These are phyloP conservation scores for Tor tambroides DNA, from an alignment of 2,113 vertebrate genomes.

Conservation along the genomic window DNA sequence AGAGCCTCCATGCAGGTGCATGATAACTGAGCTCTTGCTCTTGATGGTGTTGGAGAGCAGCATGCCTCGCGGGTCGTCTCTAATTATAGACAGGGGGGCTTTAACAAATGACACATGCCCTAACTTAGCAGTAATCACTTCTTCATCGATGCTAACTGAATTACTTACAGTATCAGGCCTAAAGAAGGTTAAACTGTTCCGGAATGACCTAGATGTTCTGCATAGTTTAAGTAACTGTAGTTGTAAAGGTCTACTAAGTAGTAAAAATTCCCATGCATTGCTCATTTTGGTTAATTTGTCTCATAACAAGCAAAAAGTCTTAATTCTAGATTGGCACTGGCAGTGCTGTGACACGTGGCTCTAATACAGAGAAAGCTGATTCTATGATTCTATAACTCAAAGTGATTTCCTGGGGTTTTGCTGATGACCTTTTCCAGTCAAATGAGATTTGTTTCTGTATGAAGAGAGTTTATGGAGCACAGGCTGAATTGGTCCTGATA, in stretches of 20 bases:
- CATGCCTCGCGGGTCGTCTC: constrained; percentile 63
- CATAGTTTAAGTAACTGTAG: not conserved
- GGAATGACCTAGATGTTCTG: not conserved
- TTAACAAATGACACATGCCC: not conserved
- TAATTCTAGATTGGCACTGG: not conserved
- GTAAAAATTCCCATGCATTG: not conserved
- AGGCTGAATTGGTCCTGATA: not conserved
- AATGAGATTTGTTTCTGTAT: not conserved
- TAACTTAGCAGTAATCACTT: not conserved
- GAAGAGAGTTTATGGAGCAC: not conserved
- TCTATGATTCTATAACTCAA: not conserved
- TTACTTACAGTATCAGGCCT: not conserved
- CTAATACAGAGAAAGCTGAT: not conserved
- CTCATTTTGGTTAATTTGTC: not conserved
- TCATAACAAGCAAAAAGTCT: not conserved
- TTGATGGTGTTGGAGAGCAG: constrained; percentile 33
- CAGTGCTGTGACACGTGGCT: not conserved
- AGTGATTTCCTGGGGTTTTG: not conserved
- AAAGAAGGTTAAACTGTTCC: not conserved
- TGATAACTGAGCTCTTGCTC: constrained; percentile 32
- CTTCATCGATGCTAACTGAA: not conserved
- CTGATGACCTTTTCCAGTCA: not conserved
- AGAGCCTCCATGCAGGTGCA: constrained; percentile 31
- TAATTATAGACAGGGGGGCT: constrained; percentile 62
- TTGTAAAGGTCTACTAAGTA: not conserved